Base-by-base conservation (phyloP, 2,113 vertebrate species). In the Cebus imitator region DNA sequence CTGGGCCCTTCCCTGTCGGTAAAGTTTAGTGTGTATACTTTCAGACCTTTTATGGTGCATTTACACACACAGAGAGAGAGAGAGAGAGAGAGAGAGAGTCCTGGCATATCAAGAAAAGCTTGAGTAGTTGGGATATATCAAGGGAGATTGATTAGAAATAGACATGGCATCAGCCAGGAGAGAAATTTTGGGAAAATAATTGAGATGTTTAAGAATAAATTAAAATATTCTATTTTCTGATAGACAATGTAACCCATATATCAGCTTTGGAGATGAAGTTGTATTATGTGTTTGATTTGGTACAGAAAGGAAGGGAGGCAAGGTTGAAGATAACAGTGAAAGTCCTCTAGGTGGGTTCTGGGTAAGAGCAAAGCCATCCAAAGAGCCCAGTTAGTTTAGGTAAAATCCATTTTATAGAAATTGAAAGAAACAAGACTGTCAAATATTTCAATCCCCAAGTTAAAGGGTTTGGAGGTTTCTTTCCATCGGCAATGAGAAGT, bases 151-250 rank as follows among this genome's bases (percentile, higher is more conserved):
- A 87, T 70, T 80, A 57, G 37, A 80, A 94, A 58, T 30, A 14
- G 20, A 61, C 58, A 94, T 20, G 30, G 1, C 27, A 64, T 32
- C 4, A 82, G 58, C 3, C 27, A 21, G 61, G 30, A 55, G 35
- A 37, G 2, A 58, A 50, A 55, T 20, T n/a, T 78, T 61, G 21
- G 43, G 18, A 7, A 92, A 64, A 92, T 20, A 79, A 82, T 8
- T 82, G 61, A 83, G 17, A 87, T 18, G 17, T 75, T 75, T 82
- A 32, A 94, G 61, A 25, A 90, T 20, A 5, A 73, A 37, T 86
- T 90, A 70, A 75, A 91, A 87, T 52, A 58, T 52, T 95, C 94
- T 72, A 86, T 82, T 78, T 94, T 87, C 8, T 64, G 43, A 79
- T 12, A 86, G 1, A 23, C 4, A 43, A 23, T 25, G 57, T 79